A percentile compares a stretch with the other conserved stretches of the same genome.
Conservation (phyloP, 2,888 invertebrate species). For the Xestia xanthographa region DNA sequence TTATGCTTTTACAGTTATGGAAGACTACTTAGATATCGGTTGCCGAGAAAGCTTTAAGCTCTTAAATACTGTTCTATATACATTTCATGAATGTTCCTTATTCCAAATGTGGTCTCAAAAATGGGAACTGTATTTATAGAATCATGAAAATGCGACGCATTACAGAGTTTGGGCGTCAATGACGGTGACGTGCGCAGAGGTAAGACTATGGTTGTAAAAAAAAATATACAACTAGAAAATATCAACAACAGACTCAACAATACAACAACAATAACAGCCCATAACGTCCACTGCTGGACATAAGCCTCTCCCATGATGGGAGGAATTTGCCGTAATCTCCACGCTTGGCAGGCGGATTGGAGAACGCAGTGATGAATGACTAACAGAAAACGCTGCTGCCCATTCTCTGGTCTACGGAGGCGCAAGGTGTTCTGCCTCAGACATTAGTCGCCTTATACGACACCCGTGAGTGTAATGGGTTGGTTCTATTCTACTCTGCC, state of each 20-base stretch:
- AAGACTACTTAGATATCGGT: conserved; percentile 2
- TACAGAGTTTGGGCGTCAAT: conserved; percentile 14
- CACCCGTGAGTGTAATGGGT: too few species aligned
- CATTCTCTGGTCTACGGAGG: too few species aligned
- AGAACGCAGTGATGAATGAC: too few species aligned
- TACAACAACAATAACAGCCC: too few species aligned
- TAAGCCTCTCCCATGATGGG: too few species aligned
- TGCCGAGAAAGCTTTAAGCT: conserved; percentile 6
- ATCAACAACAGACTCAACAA: conserved; percentile 1
- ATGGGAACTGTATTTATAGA: neutral
- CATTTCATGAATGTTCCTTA: neutral
- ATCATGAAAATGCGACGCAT: conserved; percentile 4
- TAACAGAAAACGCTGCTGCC: too few species aligned
- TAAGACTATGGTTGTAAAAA: neutral
- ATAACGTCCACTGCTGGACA: too few species aligned
- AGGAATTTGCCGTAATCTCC: too few species aligned
- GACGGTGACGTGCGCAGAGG: neutral
- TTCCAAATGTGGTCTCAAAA: neutral
- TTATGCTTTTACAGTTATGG: conserved; percentile 19
- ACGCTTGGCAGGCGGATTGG: too few species aligned
- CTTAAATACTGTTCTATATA: neutral
- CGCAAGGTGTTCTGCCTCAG: too few species aligned
- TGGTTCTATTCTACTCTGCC: too few species aligned
- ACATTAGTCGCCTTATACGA: too few species aligned
- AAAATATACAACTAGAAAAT: neutral